Evolutionary conservation across 2,797 vertebrate species (phyloP).

Genomic region (Chanos chanos): DNA sequence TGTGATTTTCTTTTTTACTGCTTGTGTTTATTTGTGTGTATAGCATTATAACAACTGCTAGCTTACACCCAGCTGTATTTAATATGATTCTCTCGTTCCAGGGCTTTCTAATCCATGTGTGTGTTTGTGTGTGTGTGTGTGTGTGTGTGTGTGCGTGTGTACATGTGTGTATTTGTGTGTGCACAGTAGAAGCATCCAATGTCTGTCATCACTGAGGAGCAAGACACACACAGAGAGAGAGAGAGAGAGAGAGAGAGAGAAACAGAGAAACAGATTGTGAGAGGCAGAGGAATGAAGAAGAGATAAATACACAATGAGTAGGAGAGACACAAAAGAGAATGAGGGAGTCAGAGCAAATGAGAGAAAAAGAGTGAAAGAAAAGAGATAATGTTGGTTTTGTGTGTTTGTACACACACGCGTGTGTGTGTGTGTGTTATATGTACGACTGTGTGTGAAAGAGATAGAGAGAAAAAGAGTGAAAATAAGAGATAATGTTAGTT

Average conservation of each 20-base stretch:
- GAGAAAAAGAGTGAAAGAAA: constrained; percentile 2
- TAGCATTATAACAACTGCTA: constrained; percentile 31
- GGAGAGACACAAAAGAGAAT: constrained; percentile 28
- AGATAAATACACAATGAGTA: constrained; percentile 27
- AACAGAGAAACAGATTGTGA: constrained; percentile 42
- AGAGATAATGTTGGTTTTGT: too few relatives aligned
- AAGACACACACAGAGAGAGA: constrained; percentile 27
- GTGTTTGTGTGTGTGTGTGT: constrained; percentile 14
- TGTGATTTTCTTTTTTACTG: background rate
- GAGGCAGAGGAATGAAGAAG: constrained; percentile 23
- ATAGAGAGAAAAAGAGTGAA: too few relatives aligned
- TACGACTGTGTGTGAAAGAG: too few relatives aligned
- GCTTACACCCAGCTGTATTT: constrained; percentile 18
- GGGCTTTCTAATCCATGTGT: constrained; percentile 5
- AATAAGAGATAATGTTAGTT: too few relatives aligned
- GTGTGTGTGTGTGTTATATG: too few relatives aligned
- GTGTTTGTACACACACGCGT: too few relatives aligned
- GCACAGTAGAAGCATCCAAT: constrained; percentile 22
- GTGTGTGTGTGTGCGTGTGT: constrained; percentile 16
- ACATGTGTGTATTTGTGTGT: constrained; percentile 24
- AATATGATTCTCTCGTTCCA: constrained; percentile 25
- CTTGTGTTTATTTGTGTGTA: constrained; percentile 21
- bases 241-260: constrained; percentile 33
- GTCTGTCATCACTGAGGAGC: background rate
- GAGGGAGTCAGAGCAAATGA: constrained; percentile 18